A percentile compares a stretch with the other conserved stretches of the same genome.
Conservation (phyloP, 2,113 vertebrate genomes). For the Cottus gobio region DNA sequence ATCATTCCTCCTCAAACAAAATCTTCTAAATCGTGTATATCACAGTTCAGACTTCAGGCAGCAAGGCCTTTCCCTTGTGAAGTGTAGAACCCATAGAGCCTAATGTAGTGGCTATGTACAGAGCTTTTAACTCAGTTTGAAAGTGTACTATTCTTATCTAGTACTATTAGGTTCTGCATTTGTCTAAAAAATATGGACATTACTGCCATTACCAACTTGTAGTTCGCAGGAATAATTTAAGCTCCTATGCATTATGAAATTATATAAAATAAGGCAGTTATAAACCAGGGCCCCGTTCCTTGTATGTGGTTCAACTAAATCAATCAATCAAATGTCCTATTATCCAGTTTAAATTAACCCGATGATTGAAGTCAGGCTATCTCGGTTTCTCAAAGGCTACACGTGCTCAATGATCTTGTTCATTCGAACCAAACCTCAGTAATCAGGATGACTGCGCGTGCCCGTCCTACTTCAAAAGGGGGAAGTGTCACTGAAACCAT, state of each 20-base stretch:
- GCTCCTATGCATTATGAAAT: not conserved
- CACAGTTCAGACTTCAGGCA: not conserved
- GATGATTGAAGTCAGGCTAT: too few relatives aligned
- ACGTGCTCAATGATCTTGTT: too few relatives aligned
- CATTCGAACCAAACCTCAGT: too few relatives aligned
- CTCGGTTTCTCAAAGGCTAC: too few relatives aligned
- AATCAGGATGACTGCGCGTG: too few relatives aligned
- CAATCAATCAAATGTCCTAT: too few relatives aligned
- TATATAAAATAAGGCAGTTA: not conserved
- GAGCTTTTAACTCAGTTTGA: not conserved
- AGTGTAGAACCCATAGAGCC: not conserved
- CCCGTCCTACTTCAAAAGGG: too few relatives aligned
- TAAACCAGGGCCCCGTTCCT: too few relatives aligned
- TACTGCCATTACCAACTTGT: not conserved
- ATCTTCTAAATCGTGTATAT: not conserved
- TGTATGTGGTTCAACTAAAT: too few relatives aligned
- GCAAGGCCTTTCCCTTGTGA: not conserved
- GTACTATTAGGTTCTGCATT: not conserved
- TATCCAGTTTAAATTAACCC: too few relatives aligned
- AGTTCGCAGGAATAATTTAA: not conserved
- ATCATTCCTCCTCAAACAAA: not conserved
- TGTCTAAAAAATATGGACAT: not conserved
- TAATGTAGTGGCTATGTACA: not conserved
- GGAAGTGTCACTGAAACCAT: too few relatives aligned
- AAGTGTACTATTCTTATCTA: not conserved